Evolutionary conservation across 1,140 invertebrate species (phyloP), one percentile per base, ranked within the genome.

Genomic region (Bombus pascuorum): DNA sequence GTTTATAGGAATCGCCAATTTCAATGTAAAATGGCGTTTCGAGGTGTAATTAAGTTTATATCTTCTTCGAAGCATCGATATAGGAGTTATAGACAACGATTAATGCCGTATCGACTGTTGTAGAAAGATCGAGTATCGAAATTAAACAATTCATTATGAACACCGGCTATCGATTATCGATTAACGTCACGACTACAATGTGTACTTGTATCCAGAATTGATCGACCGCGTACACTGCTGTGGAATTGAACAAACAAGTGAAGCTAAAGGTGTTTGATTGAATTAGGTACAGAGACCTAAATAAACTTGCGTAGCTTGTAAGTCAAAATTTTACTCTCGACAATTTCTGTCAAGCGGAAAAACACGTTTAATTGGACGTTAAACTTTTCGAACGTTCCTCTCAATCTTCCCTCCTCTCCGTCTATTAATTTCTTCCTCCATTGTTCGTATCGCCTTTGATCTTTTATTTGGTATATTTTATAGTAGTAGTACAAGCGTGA

Each of bases 141-240:
- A 44, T 62, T 62, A 79, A 62, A 84, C 83, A 72, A 72, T 84
- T 84, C 77, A 79, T 71, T 84, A 79, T 42, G 66, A 79, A n/a
- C 76, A 22, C 4, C 53, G 39, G 32, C n/a, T 84, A 84, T 79
- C 76, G 76, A 79, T 79, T 84, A 79, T 79, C 68, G 68, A 79
- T 84, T 79, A 79, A 79, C 47, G 75, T 32, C 47, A 62, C 75
- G 42, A 68, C 44, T 47, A 39, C 83, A 53, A 59, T 72, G 68
- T 85, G 83, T 73, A 85, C 68, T 59, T 80, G 76, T 53, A 80
- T 65, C 68, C 83, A 22, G 37, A 66, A 80, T 73, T 73, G 77
- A 80, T 80, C 83, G 53, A 53, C 53, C 76, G 47, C 70, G 78
- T 22, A 42, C 66, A n/a, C 25, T 62, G 68, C 18, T 73, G 68